Evolutionary conservation across 2,113 vertebrate genomes (phyloP).

Genomic region (Aphyosemion australe): DNA sequence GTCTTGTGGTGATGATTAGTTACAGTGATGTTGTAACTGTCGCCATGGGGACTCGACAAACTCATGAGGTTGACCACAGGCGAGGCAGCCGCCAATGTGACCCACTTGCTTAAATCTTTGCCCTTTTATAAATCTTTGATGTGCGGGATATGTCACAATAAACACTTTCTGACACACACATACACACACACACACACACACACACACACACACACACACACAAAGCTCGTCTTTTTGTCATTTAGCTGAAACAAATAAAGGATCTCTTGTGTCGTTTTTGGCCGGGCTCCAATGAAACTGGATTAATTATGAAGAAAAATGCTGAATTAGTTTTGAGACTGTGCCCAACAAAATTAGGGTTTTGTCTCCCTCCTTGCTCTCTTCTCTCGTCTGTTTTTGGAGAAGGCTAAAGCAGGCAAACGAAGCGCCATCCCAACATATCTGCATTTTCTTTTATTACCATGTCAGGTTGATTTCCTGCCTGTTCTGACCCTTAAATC

Average conservation of each 20-base stretch:
- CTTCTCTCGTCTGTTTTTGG: conserved; percentile 14
- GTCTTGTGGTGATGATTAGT: conserved; percentile 54
- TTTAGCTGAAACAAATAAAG: conserved; percentile 25
- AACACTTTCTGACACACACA: conserved; percentile 8
- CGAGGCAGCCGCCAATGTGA: conserved; percentile 44
- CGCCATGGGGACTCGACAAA: conserved; percentile 38
- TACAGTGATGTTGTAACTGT: conserved; percentile 44
- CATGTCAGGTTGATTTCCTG: conserved; percentile 68
- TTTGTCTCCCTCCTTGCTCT: conserved; percentile 26
- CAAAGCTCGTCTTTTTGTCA: conserved; percentile 16
- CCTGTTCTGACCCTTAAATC: conserved; percentile 47
- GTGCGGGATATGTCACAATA: conserved; percentile 10
- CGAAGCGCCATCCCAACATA: conserved; percentile 15
- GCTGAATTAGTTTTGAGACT: conserved; percentile 10
- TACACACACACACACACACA: not conserved
- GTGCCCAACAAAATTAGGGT: conserved; percentile 26
- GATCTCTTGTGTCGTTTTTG: conserved; percentile 28
- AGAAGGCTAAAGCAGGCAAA: conserved; percentile 13
- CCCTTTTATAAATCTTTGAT: conserved; percentile 25
- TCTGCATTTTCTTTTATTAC: conserved; percentile 51
- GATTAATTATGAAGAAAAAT: conserved; percentile 51
- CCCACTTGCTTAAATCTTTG: conserved; percentile 53
- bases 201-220: not conserved
- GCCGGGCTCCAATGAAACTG: conserved; percentile 29
- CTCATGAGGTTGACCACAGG: conserved; percentile 45